A percentile compares a stretch with the other conserved stretches of the same genome.
phyloP scores from a whole-genome alignment of 2,888 invertebrate genomes.

The Sphaeridia pumilis region DNA sequence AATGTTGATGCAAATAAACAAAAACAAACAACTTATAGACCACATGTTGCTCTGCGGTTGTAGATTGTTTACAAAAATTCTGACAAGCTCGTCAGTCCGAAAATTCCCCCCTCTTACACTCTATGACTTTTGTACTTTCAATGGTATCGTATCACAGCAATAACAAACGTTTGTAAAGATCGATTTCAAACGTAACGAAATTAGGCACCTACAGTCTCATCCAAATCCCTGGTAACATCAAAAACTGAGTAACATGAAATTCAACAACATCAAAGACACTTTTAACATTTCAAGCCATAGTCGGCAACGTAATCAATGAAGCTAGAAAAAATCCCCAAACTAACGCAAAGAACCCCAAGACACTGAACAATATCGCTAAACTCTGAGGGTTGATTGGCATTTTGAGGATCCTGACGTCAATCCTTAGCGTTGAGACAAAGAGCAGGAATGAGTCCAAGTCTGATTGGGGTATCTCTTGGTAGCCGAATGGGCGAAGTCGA shows the following conservation, averaged over 20 bases:
- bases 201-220: background rate
- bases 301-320: background rate
- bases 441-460: slow-evolving; percentile 65
- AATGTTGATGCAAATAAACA: too few relatives aligned
- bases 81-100: too few relatives aligned
- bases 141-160: too few relatives aligned
- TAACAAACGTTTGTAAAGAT: too few relatives aligned
- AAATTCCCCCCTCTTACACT: too few relatives aligned
- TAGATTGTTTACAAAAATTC: too few relatives aligned
- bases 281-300: background rate
- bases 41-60: too few relatives aligned
- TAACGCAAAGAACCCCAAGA: slow-evolving; percentile 51
- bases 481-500: slow-evolving; percentile 63
- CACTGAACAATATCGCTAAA: slow-evolving; percentile 52
- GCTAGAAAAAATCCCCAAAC: slow-evolving; percentile 56
- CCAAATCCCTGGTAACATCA: background rate
- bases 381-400: slow-evolving; percentile 60
- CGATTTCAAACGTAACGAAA: background rate
- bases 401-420: slow-evolving; percentile 61
- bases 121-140: too few relatives aligned
- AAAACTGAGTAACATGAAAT: background rate
- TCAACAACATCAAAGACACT: background rate
- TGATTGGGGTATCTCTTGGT: slow-evolving; percentile 61
- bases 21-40: too few relatives aligned
- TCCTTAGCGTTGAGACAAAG: slow-evolving; percentile 60